Base-by-base conservation (phyloP, 2,797 vertebrate genomes). In the Oryzias sinensis region DNA sequence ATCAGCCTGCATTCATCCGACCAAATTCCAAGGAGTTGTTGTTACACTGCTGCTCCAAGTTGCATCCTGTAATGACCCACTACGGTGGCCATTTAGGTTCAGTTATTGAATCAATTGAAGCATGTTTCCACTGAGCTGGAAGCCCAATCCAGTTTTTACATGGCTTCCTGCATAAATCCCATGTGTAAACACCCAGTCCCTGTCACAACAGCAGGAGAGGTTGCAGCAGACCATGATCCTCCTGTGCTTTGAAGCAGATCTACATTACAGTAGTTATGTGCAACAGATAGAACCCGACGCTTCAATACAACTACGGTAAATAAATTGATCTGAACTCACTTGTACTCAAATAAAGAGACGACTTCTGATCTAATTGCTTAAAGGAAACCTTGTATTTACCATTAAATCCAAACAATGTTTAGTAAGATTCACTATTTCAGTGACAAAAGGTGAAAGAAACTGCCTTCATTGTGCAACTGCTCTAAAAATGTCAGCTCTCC, bases 161-260 rank as follows among this genome's bases (percentile, higher is more conserved):
- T 74, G 84, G 56, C 56, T 85, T 70, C 60, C 64, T 67, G 76
- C 66, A 74, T 67, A 66, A 40, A 62, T 80, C 80, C 77, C 73
- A 42, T 13, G 14, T 42, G 45, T 27, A 41, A 47, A 68, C 57
- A 46, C 59, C 64, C 49, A 20, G 27, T 22, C 54, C 46, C 43
- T 42, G 43, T 51, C 24, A 63, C 44, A 64, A 53, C 55, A 72
- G 17, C 37, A 40, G 51, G 45, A 45, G 66, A 65, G 49, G 63
- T 49, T 37, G 25, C 44, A 63, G 46, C 64, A 71, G 74, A 66
- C 68, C 56, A 70, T 74, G 24, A 69, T 43, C 61, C 62, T 55
- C 22, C 43, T 47, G 22, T 58, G 48, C 43, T 63, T 56, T 67
- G 4, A 67, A 56, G 49, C 27, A 4, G 25, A 2, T 22, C 42